Evolutionary conservation across 2,113 vertebrate genomes (phyloP), one percentile per base, ranked within the genome.

Genomic region (Pluvianellus socialis): DNA sequence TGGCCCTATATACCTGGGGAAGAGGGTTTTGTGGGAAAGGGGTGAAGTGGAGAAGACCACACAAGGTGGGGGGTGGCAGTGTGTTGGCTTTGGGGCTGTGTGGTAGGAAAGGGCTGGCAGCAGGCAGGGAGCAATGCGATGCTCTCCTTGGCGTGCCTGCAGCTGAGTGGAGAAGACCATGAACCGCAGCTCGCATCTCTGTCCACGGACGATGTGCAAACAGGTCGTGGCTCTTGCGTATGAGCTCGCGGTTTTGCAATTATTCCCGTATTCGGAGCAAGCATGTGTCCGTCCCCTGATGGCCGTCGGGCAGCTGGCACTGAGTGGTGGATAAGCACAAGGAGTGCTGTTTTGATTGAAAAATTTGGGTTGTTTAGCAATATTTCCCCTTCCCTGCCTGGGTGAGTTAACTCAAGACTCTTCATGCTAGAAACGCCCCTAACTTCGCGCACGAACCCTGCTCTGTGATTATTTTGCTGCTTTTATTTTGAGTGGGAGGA

Each of bases 201-300:
- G 12, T 28, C 65, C 32, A 4, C 5, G 26, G 45, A 6, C 1
- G 1, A 11, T 1, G 12, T 49, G 58, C 58, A 20, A 20, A 55
- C 65, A 42, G 30, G 40, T 58, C 1, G 5, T 17, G 27, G 35
- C n/a, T 63, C 38, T 38, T 3, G 0, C 0, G 2, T 28, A 7
- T 14, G 15, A 59, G 63, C 38, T 71, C 28, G 6, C 2, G 2
- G 15, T 19, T 73, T 56, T 87, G 40, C 47, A 14, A 5, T 67
- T 55, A 68, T n/a, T 82, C 16, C 61, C 3, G 0, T 13, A 4
- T 61, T 87, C 42, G 44, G 83, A 67, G 83, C 52, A 62, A 66
- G 44, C n/a, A 4, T 3, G 47, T 55, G 66, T 28, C 63, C 1
- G 6, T 72, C n/a, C 53, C 77, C 27, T 59, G 53, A 44, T 15